Evolutionary conservation across 2,797 vertebrate genomes (phyloP).

Genomic region (Premnoplex brunnescens): DNA sequence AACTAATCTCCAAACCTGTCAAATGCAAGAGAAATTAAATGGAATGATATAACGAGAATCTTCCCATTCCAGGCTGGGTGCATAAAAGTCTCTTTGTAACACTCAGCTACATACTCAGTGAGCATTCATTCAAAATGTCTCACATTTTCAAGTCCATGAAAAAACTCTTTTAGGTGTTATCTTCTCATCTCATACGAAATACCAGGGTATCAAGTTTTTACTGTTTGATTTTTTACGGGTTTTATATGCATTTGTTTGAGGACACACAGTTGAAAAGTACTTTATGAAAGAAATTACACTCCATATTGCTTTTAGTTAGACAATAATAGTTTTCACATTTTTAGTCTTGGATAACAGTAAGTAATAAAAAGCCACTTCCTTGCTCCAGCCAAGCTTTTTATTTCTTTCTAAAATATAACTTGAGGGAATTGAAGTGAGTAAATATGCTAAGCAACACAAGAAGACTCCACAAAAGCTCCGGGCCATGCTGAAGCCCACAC

Average conservation of each 20-base stretch:
- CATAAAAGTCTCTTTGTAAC: not conserved
- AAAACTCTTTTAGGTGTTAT: not conserved
- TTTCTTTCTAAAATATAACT: not conserved
- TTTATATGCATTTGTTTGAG: not conserved
- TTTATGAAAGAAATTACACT: not conserved
- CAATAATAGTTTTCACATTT: not conserved
- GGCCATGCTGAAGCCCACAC: not conserved
- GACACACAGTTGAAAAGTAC: not conserved
- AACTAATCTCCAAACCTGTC: not conserved
- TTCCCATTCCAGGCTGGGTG: not conserved
- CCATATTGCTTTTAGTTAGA: not conserved
- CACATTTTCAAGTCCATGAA: not conserved
- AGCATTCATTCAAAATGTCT: not conserved
- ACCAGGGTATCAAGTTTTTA: not conserved
- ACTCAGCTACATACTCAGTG: not conserved
- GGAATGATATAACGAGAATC: not conserved
- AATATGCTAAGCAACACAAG: not conserved
- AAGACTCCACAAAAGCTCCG: not conserved
- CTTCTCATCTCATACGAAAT: not conserved
- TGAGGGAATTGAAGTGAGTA: not conserved
- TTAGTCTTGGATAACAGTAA: not conserved
- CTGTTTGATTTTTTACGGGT: not conserved
- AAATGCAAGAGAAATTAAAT: not conserved
- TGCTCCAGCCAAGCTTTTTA: not conserved
- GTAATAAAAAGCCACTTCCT: not conserved